Evolutionary conservation across 2,888 invertebrate genomes (phyloP).

Genomic region (Neocrepidodera transversa): DNA sequence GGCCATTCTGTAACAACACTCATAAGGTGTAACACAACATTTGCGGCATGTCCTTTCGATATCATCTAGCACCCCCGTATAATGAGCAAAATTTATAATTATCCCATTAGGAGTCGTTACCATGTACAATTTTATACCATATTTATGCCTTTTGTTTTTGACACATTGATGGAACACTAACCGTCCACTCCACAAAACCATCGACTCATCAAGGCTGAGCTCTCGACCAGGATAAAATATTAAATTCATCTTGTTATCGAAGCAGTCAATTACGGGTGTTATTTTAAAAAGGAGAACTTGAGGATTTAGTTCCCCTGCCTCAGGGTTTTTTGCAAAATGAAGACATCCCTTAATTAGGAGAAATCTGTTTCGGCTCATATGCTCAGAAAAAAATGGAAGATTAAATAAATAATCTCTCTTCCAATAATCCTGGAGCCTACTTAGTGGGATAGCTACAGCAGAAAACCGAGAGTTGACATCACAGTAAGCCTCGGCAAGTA

Average conservation of each 20-base stretch:
- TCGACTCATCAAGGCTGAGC: conserved; percentile 38
- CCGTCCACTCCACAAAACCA: conserved; percentile 12
- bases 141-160: conserved; percentile 21
- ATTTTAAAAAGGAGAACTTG: conserved; percentile 44
- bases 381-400: conserved; percentile 8
- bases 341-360: conserved; percentile 22
- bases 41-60: conserved; percentile 12
- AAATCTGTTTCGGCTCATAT: conserved; percentile 11
- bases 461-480: too few species aligned
- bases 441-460: conserved; percentile 8
- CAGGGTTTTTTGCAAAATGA: conserved; percentile 16
- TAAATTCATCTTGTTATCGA: conserved; percentile 38
- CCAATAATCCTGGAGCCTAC: too few species aligned
- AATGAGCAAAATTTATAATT: conserved; percentile 14
- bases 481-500: too few species aligned
- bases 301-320: conserved; percentile 3
- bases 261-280: conserved; percentile 50
- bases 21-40: conserved; percentile 14
- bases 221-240: conserved; percentile 41
- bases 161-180: conserved; percentile 17
- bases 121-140: conserved; percentile 22
- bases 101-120: conserved; percentile 8
- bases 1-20: conserved; percentile 23
- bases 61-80: conserved; percentile 13
- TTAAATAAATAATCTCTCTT: conserved; percentile 8